Percentiles rank a stretch among this genome's conserved stretches.
Evolutionary conservation across 2,797 vertebrate species (phyloP).

Genomic region (Sebastes nivosus): DNA sequence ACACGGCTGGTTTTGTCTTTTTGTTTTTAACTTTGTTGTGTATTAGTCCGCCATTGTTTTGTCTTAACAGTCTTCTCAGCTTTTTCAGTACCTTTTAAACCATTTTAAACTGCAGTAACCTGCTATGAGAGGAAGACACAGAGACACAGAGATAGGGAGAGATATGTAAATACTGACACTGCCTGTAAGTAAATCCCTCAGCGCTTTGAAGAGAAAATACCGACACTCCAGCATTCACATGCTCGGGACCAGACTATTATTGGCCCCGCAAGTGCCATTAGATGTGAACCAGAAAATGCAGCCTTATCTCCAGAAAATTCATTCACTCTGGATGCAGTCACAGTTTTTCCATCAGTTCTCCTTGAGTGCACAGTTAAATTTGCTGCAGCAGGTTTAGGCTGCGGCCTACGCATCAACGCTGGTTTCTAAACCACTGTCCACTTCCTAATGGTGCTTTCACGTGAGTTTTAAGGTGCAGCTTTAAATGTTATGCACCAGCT

Average conservation of each 20-base stretch:
- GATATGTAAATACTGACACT: neutral
- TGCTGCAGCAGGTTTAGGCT: constrained; percentile 21
- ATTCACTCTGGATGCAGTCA: constrained; percentile 47
- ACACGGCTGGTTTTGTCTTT: neutral
- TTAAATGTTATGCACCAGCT: neutral
- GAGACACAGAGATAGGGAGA: neutral
- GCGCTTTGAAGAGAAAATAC: neutral
- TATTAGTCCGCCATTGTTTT: neutral
- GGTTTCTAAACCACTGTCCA: constrained; percentile 16
- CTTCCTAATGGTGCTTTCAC: neutral
- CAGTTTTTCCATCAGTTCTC: constrained; percentile 53
- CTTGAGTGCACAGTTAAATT: constrained; percentile 36
- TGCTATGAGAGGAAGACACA: neutral
- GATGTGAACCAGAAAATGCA: constrained; percentile 26
- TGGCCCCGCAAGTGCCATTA: constrained; percentile 9
- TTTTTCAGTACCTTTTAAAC: neutral
- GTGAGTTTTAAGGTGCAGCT: neutral
- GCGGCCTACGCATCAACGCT: neutral
- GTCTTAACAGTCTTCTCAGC: neutral
- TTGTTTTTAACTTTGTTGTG: neutral
- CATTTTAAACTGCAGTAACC: neutral
- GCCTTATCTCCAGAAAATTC: constrained; percentile 38
- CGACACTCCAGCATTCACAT: neutral
- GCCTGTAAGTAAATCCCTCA: neutral
- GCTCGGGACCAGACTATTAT: constrained; percentile 11